phyloP scores from a whole-genome alignment of 2,113 vertebrate genomes.

The Ochotona curzoniae region DNA sequence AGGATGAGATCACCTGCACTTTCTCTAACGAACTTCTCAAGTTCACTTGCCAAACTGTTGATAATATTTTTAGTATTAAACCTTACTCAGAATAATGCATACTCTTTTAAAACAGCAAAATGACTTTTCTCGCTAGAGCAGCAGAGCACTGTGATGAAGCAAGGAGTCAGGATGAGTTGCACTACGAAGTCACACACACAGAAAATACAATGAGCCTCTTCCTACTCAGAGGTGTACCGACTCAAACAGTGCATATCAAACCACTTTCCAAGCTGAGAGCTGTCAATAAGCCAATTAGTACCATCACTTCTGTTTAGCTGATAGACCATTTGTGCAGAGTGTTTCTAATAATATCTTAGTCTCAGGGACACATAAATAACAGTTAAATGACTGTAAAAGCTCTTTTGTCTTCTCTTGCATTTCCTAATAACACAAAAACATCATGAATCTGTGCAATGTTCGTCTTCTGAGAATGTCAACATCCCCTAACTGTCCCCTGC shows the following conservation, averaged over 20 bases:
- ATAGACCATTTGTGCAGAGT: not conserved
- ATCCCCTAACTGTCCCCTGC: not conserved
- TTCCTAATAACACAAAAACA: slow-evolving; percentile 25
- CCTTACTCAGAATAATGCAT: slow-evolving; percentile 15
- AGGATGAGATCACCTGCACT: not conserved
- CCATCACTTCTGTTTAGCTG: not conserved
- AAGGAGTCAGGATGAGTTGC: not conserved
- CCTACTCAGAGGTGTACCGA: not conserved
- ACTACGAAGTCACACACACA: not conserved
- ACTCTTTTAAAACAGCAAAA: not conserved
- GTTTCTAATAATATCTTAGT: not conserved
- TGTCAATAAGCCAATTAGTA: not conserved
- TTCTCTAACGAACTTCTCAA: not conserved
- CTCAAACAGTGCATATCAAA: not conserved
- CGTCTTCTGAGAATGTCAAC: not conserved
- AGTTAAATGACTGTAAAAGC: not conserved
- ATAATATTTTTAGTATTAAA: not conserved
- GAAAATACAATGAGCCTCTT: not conserved
- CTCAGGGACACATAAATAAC: not conserved
- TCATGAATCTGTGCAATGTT: not conserved
- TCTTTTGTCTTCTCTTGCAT: not conserved
- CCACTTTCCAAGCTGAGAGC: not conserved
- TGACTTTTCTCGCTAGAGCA: not conserved
- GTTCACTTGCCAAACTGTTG: not conserved
- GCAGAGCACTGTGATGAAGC: not conserved